Base-by-base conservation (phyloP, 1,140 invertebrate genomes). In the Drosophila nigromelanica region DNA sequence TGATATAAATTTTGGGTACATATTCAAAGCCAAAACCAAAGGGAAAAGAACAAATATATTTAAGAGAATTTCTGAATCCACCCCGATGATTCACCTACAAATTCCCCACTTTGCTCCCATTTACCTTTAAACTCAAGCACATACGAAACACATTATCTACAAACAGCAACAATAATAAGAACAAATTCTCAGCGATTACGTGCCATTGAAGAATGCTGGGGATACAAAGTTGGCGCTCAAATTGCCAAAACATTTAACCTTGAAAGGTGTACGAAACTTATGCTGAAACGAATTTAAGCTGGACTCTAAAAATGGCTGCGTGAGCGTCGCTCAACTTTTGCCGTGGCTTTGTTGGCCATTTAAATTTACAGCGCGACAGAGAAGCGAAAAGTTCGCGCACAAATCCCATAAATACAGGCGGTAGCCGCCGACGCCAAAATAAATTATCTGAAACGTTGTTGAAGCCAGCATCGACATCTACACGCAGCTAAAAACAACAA, bases 391-490 rank as follows among this genome's bases (percentile, higher is more conserved):
- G 71, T 83, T 80, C 76, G 71, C 83, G 79, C 76, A 68, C 79
- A 83, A 87, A 80, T 83, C 69, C 73, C 83, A 87, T 87, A 89
- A 87, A 87, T 87, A 83, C 73, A 55, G 50, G 50, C 66, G 62
- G 79, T 74, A 76, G 82, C 58, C 66, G 69, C 64, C 76, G 69
- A 89, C 74, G 76, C 73, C 73, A 80, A 87, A 87, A 87, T 87
- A 83, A 87, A 87, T 87, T 87, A 87, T 87, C 68, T 83, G 85
- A 80, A 87, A 76, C 60, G 59, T 51, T 66, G 76, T 76, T 61
- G 55, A 24, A 43, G 30, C 43, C 45, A 24, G 33, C 42, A 27
- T 37, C 37, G 33, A 43, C 37, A 62, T 39, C 37, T 12, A 39
- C 37, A 39, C 12, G 3, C 37, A 51, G 48, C 15, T 15, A 43